phyloP scores from a whole-genome alignment of 2,797 vertebrate genomes.

The Onychomys torridus region DNA sequence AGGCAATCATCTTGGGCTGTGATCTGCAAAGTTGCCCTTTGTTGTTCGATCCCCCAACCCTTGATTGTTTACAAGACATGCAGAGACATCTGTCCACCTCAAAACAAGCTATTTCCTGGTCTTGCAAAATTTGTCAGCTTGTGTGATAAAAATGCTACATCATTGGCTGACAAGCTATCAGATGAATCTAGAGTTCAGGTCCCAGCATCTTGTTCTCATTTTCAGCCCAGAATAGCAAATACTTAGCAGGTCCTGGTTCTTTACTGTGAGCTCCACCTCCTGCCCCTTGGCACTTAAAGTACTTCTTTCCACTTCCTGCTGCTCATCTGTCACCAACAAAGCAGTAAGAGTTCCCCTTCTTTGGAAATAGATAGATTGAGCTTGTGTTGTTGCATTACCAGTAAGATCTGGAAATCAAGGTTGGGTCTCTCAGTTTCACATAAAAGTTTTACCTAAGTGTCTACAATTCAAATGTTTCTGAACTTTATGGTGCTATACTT shows the following conservation, averaged over 20 bases:
- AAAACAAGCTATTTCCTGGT: constrained; percentile 81
- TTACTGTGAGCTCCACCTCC: constrained; percentile 73
- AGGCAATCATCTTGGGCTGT: constrained; percentile 82
- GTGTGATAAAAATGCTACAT: constrained; percentile 72
- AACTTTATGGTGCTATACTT: not conserved
- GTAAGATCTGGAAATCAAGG: constrained; percentile 57
- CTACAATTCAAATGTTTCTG: not conserved
- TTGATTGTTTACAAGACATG: constrained; percentile 83
- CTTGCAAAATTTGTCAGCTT: constrained; percentile 79
- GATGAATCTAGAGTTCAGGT: constrained; percentile 60
- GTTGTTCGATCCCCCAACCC: constrained; percentile 69
- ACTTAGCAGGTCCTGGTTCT: constrained; percentile 60
- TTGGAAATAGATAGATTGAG: constrained; percentile 58
- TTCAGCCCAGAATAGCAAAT: constrained; percentile 60
- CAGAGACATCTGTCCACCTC: constrained; percentile 72
- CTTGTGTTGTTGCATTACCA: not conserved
- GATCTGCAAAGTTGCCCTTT: constrained; percentile 84
- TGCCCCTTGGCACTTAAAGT: constrained; percentile 59
- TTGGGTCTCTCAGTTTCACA: constrained; percentile 16
- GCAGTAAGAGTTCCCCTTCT: constrained; percentile 33
- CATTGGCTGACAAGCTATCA: constrained; percentile 74
- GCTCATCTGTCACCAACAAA: constrained; percentile 62
- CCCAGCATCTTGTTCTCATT: constrained; percentile 69
- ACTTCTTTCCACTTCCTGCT: constrained; percentile 47
- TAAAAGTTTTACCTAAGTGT: constrained; percentile 5